Base-by-base conservation (phyloP, 2,113 vertebrate species). In the Clarias magur region DNA sequence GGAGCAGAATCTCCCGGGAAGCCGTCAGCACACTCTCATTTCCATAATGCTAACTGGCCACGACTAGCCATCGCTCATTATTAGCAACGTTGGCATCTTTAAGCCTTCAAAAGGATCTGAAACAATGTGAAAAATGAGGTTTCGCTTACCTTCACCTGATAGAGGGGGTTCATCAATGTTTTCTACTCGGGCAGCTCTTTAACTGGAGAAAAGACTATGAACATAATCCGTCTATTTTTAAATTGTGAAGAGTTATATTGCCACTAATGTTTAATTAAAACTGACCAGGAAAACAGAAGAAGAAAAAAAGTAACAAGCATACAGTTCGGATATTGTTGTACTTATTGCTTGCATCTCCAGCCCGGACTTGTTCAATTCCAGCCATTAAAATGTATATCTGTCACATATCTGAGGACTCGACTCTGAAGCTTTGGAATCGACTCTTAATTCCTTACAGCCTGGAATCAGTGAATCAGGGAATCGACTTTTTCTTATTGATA, bases 41-140 rank as follows among this genome's bases (percentile, higher is more conserved):
- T 87, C 54, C 79, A 82, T 87, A 87, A 63, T 13, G 42, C 80
- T 82, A 87, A 82, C 86, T 82, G 80, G 56, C 56, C 56, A 42
- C 12, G 23, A 59, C 78, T 86, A 85, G 84, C 34, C 73, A 76
- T 78, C 38, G 30, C 62, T 57, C 53, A 80, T 68, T 80, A 38
- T 80, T 57, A 86, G 85, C 53, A 62, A 23, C 19, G 65, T 73
- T 81, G 65, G 85, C 76, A 48, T 68, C 9, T 56, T 56, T 56
- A 83, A 48, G 16, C 82, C 23, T 83, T 48, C 42, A 42, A 9
- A 83, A 68, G 38, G 38, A 65, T 83, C 54, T 67, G 8, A 63
- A 25, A 68, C 60, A n/a, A 53, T n/a, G 53, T 67, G 42, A 67
- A 5, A 27, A 83, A 53, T 53, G 62, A 67, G 25, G 1, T 12